A percentile compares a stretch with the other conserved stretches of the same genome.
These are phyloP conservation scores for Leucozona laternaria DNA, from an alignment of 2,888 invertebrate species.

Conservation along the genomic window DNA sequence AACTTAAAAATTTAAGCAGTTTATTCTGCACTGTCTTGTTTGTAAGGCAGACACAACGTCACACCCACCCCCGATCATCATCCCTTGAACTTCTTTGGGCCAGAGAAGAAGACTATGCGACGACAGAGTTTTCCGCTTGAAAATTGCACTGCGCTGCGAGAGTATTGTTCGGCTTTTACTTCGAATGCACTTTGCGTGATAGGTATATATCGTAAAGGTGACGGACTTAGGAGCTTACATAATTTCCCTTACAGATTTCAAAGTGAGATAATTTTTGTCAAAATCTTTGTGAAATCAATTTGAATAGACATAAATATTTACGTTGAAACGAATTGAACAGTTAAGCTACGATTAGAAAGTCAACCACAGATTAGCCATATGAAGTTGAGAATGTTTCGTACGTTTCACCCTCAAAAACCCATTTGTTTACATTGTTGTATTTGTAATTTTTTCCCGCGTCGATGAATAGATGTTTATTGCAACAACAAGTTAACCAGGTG, in stretches of 20 bases:
- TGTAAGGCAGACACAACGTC: constrained; percentile 2
- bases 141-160: constrained; percentile 51
- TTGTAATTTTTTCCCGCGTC: too few species aligned
- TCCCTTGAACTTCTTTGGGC: constrained; percentile 30
- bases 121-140: constrained; percentile 41
- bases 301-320: background rate
- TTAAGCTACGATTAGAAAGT: too few species aligned
- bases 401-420: too few species aligned
- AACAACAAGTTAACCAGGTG: too few species aligned
- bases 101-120: background rate
- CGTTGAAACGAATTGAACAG: background rate
- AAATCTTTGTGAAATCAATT: background rate
- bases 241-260: background rate
- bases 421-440: too few species aligned
- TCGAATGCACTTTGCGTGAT: constrained; percentile 48
- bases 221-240: constrained; percentile 46
- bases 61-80: background rate
- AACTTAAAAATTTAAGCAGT: constrained; percentile 57
- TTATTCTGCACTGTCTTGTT: constrained; percentile 39
- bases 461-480: too few species aligned
- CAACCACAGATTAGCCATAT: too few species aligned
- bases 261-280: background rate
- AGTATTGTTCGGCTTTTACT: constrained; percentile 49
- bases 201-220: constrained; percentile 16
- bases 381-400: too few species aligned